Evolutionary conservation across 2,113 vertebrate genomes (phyloP).

Genomic region (Sardina pilchardus): DNA sequence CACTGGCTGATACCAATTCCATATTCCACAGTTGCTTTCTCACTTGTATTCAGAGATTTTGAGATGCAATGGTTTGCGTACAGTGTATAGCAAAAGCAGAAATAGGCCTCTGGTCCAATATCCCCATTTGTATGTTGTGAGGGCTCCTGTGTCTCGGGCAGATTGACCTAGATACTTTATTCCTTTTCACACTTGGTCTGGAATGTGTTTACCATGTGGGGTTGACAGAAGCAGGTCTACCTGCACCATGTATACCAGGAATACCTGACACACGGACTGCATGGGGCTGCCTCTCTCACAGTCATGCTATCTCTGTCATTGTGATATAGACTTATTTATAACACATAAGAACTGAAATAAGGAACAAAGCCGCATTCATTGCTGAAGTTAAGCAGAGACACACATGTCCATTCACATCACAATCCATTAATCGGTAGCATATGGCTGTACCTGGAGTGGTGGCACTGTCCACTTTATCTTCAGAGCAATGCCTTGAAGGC

Average conservation of each 20-base stretch:
- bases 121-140: slow-evolving; percentile 2
- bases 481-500: too few species aligned
- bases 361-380: too few species aligned
- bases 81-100: neutral
- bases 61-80: neutral
- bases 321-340: neutral
- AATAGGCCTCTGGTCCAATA: neutral
- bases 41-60: neutral
- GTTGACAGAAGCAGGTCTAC: neutral
- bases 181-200: neutral
- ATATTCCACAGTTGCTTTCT: neutral
- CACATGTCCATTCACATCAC: too few species aligned
- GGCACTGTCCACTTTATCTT: too few species aligned
- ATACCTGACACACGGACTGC: neutral
- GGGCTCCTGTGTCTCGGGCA: neutral
- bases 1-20: neutral
- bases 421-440: too few species aligned
- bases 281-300: neutral
- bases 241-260: neutral
- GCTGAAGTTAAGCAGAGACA: too few species aligned
- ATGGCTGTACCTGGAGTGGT: too few species aligned
- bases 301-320: neutral
- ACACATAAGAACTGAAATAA: neutral
- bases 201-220: neutral
- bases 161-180: neutral